Conservation (phyloP, 1,140 invertebrate genomes). For the Drosophila kikkawai region DNA sequence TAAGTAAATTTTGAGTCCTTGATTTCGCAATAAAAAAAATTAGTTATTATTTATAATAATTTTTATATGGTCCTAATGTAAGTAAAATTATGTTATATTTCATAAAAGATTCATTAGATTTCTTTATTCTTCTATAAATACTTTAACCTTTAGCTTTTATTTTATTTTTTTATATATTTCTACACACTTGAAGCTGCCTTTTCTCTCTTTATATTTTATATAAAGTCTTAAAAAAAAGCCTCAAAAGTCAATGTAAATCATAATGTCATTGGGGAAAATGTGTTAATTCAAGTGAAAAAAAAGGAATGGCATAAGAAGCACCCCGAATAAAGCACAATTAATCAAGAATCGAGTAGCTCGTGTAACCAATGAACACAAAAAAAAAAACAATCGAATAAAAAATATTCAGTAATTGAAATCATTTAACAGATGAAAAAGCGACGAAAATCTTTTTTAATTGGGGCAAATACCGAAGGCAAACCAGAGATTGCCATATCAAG, state of each 20-base stretch:
- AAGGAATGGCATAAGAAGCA: background rate
- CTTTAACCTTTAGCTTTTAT: no score
- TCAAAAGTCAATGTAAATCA: background rate
- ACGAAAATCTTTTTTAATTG: conserved; percentile 7
- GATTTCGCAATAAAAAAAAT: background rate
- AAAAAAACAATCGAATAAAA: background rate
- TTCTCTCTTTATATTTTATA: background rate
- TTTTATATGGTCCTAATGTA: no score
- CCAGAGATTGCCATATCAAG: conserved; percentile 3
- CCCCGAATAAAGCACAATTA: background rate
- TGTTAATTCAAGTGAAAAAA: background rate
- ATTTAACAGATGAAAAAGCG: conserved; percentile 7
- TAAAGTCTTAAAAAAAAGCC: no score
- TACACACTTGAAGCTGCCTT: no score
- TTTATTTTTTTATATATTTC: no score
- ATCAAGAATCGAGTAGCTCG: conserved; percentile 1
- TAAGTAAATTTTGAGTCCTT: background rate
- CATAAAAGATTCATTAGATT: no score
- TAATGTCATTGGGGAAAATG: background rate
- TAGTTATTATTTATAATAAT: no score
- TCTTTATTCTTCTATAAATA: no score
- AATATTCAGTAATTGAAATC: conserved; percentile 16
- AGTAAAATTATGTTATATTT: no score
- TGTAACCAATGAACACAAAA: background rate
- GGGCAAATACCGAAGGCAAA: background rate